Percentiles rank a stretch among this genome's conserved stretches.
Conservation (phyloP, 2,888 invertebrate genomes). For the Diachrysia chrysitis region DNA sequence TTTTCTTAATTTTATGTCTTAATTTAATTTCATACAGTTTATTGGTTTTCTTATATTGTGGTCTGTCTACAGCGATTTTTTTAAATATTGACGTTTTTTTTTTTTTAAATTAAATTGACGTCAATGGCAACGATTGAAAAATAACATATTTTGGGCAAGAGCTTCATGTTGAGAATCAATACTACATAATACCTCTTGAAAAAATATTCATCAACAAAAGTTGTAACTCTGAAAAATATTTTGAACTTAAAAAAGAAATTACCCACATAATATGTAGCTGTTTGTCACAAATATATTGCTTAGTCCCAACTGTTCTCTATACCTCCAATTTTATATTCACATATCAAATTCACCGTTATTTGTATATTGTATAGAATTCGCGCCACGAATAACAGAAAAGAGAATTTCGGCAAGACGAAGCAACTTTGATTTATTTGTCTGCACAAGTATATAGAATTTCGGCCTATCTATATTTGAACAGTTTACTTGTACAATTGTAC, state of each 20-base stretch:
- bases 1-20: too few species aligned
- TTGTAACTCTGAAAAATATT: background rate
- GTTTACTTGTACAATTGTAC: constrained; percentile 50
- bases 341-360: constrained; percentile 23
- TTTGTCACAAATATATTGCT: constrained; percentile 16
- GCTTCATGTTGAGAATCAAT: too few species aligned
- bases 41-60: too few species aligned
- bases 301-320: constrained; percentile 34
- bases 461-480: constrained; percentile 57
- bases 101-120: too few species aligned
- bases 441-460: constrained; percentile 28
- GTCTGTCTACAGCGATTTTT: too few species aligned
- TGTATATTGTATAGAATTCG: constrained; percentile 11
- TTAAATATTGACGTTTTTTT: too few species aligned
- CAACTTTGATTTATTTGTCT: constrained; percentile 37
- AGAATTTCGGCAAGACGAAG: constrained; percentile 31
- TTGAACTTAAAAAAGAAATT: background rate
- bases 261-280: background rate
- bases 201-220: too few species aligned
- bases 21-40: too few species aligned
- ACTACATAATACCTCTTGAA: too few species aligned
- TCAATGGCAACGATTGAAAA: too few species aligned
- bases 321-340: constrained; percentile 41
- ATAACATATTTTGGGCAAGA: too few species aligned
- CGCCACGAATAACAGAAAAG: constrained; percentile 36